Evolutionary conservation across 2,797 vertebrate genomes (phyloP), one percentile per base, ranked within the genome.

Genomic region (Clarias pachynema): DNA sequence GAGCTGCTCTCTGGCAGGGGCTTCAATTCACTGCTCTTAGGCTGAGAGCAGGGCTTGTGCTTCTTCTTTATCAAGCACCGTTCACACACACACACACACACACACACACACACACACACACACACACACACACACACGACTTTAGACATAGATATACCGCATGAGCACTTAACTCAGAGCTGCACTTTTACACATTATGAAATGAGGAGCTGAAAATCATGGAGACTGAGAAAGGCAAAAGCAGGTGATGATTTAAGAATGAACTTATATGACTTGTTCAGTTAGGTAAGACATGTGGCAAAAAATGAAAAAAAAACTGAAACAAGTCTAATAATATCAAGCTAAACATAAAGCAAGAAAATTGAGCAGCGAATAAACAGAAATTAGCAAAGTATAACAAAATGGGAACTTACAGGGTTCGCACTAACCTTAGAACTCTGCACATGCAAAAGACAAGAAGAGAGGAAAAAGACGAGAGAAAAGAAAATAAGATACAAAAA

Each of bases 351-450:
- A 49, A 63, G 57, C 49, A 66, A 78, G 26, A 8, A 86, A 73
- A 24, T 34, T 15, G 79, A 66, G 75, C 16, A 74, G 20, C 22
- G 3, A 70, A 82, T 18, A 84, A 80, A 81, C 22, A 73, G 74
- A 44, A 85, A 82, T 89, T 89, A 84, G 88, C 95, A 92, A 94
- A 89, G 91, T 89, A 91, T 88, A 89, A 93, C 92, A 85, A 94
- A 96, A 96, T 91, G 90, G 94, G 94, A 97, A 98, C 95, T 98
- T 98, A 97, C 96, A 97, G 95, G 93, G 94, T 96, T 96, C 95
- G 96, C 96, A 99, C 96, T 99, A 98, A 96, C 97, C 97, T 99
- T 99, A 97, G 98, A 98, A 96, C 97, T 98, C 98, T 99, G 97
- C 94, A 95, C 97, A 98, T 98, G 96, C 96, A 97, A 96, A 93